Base-by-base conservation (phyloP, 2,797 vertebrate genomes). In the Sardinella longiceps region DNA sequence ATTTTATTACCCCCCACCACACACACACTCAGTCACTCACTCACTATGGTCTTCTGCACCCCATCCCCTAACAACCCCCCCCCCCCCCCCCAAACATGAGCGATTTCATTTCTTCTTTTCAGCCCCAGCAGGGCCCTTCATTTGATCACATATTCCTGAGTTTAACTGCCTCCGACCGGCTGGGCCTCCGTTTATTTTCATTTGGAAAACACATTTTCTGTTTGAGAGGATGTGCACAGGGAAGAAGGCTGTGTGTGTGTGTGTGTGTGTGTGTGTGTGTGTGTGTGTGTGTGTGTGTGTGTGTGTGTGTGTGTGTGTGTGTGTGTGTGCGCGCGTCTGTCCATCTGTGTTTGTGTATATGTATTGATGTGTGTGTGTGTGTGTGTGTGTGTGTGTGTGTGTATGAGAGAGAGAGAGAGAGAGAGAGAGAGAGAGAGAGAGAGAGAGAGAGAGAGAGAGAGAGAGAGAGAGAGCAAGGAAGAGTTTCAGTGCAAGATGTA, bases 191-290 rank as follows among this genome's bases (percentile, higher is more conserved):
- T 94, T 95, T 95, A 95, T 95, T 96, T 96, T 96, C 95, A 95
- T 95, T 96, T 95, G 95, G 94, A 95, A 96, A 96, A 96, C 94
- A 95, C 94, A 96, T 96, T 96, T 95, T 95, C 94, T 89, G 90
- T 93, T 90, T 92, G 92, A 93, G 94, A 92, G 92, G 93, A 93
- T 11, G 28, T 12, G 63, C 28, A 70, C 28, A 92, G 93, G 82
- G 85, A 87, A 85, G 85, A 87, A 85, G 83, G 86, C 86, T 88
- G 90, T 88, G 87, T 87, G 84, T 87, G 82, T 87, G 86, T 45
- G 25, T 2, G 30, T 20, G 37, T n/a, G 12, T 63, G 51, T 7
- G 80, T 25, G 37, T 15, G 20, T 58, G 18, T 39, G 37, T 25
- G 39, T 45, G 20, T 18, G 25, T 14, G 43, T 45, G 82, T 87